Evolutionary conservation across 1,140 invertebrate species (phyloP), one percentile per base, ranked within the genome.

Genomic region (Solenopsis fugax): DNA sequence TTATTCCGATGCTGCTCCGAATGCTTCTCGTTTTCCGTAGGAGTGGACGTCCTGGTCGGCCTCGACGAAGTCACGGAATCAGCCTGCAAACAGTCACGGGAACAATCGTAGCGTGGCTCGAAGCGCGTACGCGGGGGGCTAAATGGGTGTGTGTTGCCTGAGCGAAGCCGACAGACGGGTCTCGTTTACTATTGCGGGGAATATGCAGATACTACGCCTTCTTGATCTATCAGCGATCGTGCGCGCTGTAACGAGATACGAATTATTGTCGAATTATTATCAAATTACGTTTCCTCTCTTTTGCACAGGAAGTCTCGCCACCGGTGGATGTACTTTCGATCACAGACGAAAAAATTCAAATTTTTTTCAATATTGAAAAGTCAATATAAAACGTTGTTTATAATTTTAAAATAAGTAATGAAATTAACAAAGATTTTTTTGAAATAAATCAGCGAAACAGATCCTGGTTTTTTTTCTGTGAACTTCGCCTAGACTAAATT

Each of bases 11-110:
- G 56, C 56, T 87, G 50, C 73, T 86, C 78, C 21, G 71, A 89
- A 10, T 72, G 58, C 29, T 73, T 90, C 37, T 90, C 89, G 24
- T 52, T 78, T 18, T 89, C 89, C 12, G 50, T 73, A 12, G 93
- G 92, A 69, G 89, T 94, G n/a, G 91, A 90, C 13, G 90, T 48
- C 60, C 91, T 94, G 41, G 87, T 80, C 62, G 81, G 87, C 87
- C 71, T 91, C 16, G 85, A 87, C 73, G 85, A 52, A 37, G 75
- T 87, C 52, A 75, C 87, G 73, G 89, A 85, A 50, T 93, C 93
- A 41, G 77, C 64, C 94, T 94, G 87, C 16, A 92, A 93, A 87
- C 50, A 84, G 41, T 90, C 88, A 50, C 12, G 60, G 13, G 60
- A 75, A 84, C 41, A 84, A 75, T 75, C 82, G 62, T 50, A 58